phyloP scores from a whole-genome alignment of 2,797 vertebrate species.

The Rhinichthys osculus region DNA sequence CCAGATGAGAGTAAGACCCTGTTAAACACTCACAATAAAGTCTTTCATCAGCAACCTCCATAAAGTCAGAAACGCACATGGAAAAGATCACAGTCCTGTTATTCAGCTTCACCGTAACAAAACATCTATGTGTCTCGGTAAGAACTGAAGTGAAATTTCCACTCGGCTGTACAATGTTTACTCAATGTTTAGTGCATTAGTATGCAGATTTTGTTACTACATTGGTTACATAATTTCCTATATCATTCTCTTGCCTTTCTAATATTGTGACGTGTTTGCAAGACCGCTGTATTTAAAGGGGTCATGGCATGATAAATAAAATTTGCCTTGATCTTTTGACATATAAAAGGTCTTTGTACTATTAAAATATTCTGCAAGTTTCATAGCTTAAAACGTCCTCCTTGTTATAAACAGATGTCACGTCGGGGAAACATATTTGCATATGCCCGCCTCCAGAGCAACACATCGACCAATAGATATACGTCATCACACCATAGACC shows the following conservation, averaged over 20 bases:
- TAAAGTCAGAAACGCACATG: neutral
- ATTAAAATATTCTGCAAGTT: too few species aligned
- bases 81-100: neutral
- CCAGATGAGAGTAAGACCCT: slow-evolving; percentile 84
- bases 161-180: neutral
- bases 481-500: too few species aligned
- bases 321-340: neutral
- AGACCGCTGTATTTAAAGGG: too few species aligned
- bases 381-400: too few species aligned
- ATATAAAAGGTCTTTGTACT: neutral
- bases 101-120: neutral
- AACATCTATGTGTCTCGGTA: neutral
- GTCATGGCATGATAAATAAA: neutral
- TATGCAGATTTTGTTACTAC: too few species aligned
- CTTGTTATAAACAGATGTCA: too few species aligned
- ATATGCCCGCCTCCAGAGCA: too few species aligned
- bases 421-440: too few species aligned
- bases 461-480: too few species aligned
- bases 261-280: neutral
- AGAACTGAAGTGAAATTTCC: neutral
- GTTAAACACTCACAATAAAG: neutral
- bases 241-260: too few species aligned
- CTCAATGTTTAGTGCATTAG: too few species aligned
- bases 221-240: too few species aligned
- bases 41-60: neutral